phyloP scores from a whole-genome alignment of 1,140 invertebrate genomes.

The Ctenoplectra terminalis region DNA sequence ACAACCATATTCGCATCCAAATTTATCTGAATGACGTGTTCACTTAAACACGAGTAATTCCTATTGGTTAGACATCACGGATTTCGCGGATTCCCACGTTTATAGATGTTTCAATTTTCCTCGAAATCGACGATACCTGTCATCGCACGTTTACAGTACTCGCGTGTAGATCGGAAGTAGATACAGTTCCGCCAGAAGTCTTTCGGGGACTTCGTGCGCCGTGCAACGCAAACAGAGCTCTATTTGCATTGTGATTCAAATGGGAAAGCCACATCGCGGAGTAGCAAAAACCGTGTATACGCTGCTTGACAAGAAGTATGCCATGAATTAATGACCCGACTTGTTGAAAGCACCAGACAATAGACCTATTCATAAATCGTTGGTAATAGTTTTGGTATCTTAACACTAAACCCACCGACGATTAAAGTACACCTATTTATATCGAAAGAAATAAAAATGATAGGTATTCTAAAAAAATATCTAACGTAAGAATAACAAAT shows the following conservation, averaged over 20 bases:
- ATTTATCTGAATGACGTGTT: conserved; percentile 67
- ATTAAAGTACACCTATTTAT: too few relatives aligned
- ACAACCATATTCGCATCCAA: conserved; percentile 44
- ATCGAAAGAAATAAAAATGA: too few relatives aligned
- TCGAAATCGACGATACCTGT: conserved; percentile 61
- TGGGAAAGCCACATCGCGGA: conserved; percentile 54
- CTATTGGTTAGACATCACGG: conserved; percentile 46
- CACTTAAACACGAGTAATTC: conserved; percentile 24
- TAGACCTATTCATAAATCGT: too few relatives aligned
- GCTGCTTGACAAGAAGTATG: not conserved
- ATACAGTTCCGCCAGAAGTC: conserved; percentile 27
- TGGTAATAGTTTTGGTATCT: too few relatives aligned
- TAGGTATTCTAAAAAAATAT: too few relatives aligned
- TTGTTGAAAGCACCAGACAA: too few relatives aligned
- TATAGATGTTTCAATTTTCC: conserved; percentile 62
- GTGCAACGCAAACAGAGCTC: conserved; percentile 26
- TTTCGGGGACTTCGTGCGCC: not conserved
- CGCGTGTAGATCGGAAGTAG: conserved; percentile 11
- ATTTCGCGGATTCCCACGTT: conserved; percentile 45
- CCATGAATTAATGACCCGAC: not conserved
- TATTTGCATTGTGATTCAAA: conserved; percentile 74
- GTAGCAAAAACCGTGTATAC: not conserved
- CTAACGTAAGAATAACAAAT: too few relatives aligned
- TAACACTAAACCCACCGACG: too few relatives aligned
- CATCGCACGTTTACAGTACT: conserved; percentile 35